phyloP scores from a whole-genome alignment of 2,797 vertebrate genomes.

The Diceros bicornis region DNA sequence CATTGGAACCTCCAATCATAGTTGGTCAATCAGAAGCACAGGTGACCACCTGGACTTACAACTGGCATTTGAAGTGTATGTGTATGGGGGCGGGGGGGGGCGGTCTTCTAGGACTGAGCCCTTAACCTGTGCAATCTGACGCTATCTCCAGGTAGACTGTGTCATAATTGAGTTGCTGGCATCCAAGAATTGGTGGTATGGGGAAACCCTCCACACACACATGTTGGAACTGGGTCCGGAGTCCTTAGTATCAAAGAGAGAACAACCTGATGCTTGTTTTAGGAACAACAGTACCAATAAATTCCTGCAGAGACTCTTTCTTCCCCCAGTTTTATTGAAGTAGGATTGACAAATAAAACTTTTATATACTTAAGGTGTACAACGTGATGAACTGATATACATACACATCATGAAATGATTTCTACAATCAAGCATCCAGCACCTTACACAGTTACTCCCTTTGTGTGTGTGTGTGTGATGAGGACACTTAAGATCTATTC shows the following conservation, averaged over 20 bases:
- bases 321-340: fast-evolving
- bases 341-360: background rate
- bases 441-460: background rate
- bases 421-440: background rate
- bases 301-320: background rate
- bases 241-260: background rate
- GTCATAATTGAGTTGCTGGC: background rate
- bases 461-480: too few relatives aligned
- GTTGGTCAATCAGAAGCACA: background rate
- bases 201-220: background rate
- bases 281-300: background rate
- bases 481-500: background rate
- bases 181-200: background rate
- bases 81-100: background rate
- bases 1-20: too few relatives aligned
- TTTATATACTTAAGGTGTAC: background rate
- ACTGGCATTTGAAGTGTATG: background rate
- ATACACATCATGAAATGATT: background rate
- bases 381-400: background rate
- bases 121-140: background rate
- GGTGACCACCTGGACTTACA: background rate
- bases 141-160: background rate
- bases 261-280: background rate
- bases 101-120: background rate
- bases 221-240: too few relatives aligned